Percentiles rank a stretch among this genome's conserved stretches.
phyloP scores from a whole-genome alignment of 2,797 vertebrate species.

The Helarctos malayanus region DNA sequence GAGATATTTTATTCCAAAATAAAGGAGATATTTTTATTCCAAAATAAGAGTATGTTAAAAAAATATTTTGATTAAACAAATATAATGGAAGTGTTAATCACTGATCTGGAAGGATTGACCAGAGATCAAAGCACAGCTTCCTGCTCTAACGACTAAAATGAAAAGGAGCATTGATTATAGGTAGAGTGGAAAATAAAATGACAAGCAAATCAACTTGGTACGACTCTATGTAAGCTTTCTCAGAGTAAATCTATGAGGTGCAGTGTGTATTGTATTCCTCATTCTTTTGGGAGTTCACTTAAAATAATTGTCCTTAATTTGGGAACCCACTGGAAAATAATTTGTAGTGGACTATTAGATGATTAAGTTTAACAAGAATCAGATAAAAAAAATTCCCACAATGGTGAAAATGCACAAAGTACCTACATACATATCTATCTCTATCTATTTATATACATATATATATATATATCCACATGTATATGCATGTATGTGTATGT shows the following conservation, averaged over 20 bases:
- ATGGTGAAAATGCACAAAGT: background rate
- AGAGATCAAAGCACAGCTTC: background rate
- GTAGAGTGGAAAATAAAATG: background rate
- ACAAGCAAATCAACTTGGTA: background rate
- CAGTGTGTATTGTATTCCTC: background rate
- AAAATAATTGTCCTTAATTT: constrained; percentile 29
- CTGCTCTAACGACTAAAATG: background rate
- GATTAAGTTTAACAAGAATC: background rate
- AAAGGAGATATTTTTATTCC: background rate
- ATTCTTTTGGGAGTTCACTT: background rate
- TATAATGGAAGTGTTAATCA: background rate
- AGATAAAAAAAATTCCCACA: background rate
- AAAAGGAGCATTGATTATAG: background rate
- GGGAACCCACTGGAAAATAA: background rate
- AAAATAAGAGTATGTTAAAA: background rate
- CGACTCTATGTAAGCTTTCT: background rate
- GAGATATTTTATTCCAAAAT: background rate
- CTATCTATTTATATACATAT: background rate
- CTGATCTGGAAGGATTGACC: background rate
- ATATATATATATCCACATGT: background rate
- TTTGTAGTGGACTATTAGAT: background rate
- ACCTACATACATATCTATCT: background rate
- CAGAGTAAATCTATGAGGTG: background rate
- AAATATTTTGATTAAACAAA: background rate
- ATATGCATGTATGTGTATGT: background rate